A percentile compares a stretch with the other conserved stretches of the same genome.
Evolutionary conservation across 2,113 vertebrate genomes (phyloP).

Genomic region (Anguilla japonica): DNA sequence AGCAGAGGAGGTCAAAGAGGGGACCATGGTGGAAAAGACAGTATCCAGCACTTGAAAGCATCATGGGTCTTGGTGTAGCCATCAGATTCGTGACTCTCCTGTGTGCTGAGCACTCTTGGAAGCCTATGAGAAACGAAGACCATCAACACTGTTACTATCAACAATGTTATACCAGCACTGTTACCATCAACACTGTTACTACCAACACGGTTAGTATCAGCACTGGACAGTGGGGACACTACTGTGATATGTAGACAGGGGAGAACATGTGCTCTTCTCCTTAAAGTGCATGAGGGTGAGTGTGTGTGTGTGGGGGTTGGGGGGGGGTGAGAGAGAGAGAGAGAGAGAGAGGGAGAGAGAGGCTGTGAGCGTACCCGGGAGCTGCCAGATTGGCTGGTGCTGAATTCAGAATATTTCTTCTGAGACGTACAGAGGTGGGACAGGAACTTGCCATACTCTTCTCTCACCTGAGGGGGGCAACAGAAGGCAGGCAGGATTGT

Average conservation of each 20-base stretch:
- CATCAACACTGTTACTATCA: too few species aligned
- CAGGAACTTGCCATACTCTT: slow-evolving; percentile 70
- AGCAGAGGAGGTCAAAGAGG: not conserved
- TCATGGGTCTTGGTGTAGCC: not conserved
- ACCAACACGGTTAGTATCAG: too few species aligned
- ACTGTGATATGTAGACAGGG: not conserved
- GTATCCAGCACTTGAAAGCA: not conserved
- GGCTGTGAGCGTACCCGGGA: slow-evolving; percentile 42
- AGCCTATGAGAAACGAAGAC: slow-evolving; percentile 48
- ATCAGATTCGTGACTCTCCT: slow-evolving; percentile 60
- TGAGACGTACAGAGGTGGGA: slow-evolving; percentile 44
- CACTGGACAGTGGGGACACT: not conserved
- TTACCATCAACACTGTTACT: too few species aligned
- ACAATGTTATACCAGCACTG: too few species aligned
- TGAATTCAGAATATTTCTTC: slow-evolving; percentile 70
- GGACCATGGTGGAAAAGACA: not conserved
- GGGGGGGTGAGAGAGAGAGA: too few species aligned
- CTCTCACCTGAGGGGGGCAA: slow-evolving; percentile 67
- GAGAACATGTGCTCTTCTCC: not conserved
- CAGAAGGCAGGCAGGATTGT: not conserved
- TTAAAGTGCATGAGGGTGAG: too few species aligned
- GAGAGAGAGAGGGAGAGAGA: not conserved
- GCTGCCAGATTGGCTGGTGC: slow-evolving; percentile 56
- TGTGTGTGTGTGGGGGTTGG: not conserved
- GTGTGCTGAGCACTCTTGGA: slow-evolving; percentile 63